Conservation (phyloP, 2,113 vertebrate species). For the Dipodomys ordii region DNA sequence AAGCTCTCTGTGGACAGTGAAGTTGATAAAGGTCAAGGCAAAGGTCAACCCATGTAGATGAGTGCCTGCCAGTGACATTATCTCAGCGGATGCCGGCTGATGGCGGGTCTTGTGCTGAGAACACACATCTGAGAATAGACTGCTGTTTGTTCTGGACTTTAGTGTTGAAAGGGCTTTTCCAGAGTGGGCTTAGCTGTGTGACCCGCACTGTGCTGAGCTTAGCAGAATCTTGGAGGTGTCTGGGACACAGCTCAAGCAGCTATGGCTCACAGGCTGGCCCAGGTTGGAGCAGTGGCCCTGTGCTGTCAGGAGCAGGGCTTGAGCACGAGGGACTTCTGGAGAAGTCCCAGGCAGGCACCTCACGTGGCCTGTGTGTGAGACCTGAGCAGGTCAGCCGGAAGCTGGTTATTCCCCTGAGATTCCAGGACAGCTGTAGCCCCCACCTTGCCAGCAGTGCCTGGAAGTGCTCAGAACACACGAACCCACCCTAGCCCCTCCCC, state of each 20-base stretch:
- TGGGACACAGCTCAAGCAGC: neutral
- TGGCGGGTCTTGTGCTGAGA: neutral
- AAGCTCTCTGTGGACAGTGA: neutral
- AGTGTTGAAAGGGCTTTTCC: neutral
- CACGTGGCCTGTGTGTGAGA: neutral
- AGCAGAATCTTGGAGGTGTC: neutral
- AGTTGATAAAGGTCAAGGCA: conserved; percentile 26
- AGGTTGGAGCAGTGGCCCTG: neutral
- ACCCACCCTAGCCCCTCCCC: too few species aligned
- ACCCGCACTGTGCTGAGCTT: neutral
- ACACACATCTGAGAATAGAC: conserved; percentile 32
- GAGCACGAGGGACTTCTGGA: neutral
- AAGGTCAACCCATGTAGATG: neutral
- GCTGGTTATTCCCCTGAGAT: neutral
- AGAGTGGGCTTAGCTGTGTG: conserved; percentile 7
- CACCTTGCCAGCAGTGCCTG: neutral
- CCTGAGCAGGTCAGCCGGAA: neutral
- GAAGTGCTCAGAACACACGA: neutral
- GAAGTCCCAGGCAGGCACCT: neutral
- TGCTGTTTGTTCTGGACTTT: conserved; percentile 12
- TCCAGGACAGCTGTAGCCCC: neutral
- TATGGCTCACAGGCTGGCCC: neutral
- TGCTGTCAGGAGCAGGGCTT: neutral
- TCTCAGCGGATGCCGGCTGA: neutral
- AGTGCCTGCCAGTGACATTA: conserved; percentile 33